Evolutionary conservation across 2,888 invertebrate species (phyloP).

Genomic region (Doris montereyensis): DNA sequence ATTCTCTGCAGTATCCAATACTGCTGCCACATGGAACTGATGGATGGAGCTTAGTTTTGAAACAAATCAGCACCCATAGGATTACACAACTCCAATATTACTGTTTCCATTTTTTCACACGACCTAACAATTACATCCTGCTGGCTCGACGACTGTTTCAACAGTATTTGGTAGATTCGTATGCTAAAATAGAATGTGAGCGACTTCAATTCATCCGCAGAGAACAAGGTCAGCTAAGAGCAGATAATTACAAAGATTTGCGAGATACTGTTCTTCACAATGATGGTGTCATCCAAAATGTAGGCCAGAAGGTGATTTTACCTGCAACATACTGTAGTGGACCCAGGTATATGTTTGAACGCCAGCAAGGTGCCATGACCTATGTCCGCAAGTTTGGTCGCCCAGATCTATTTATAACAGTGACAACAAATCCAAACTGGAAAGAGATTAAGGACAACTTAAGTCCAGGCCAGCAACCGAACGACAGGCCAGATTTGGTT

Average conservation of each 20-base stretch:
- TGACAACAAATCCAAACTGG: conserved; percentile 48
- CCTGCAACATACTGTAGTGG: conserved; percentile 62
- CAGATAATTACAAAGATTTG: conserved; percentile 54
- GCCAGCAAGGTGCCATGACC: conserved; percentile 73
- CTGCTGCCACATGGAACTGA: conserved; percentile 36
- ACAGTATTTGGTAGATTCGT: conserved; percentile 41
- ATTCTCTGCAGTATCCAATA: neutral
- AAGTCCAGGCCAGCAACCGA: neutral
- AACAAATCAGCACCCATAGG: conserved; percentile 47
- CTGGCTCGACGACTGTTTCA: neutral
- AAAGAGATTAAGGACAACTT: conserved; percentile 40
- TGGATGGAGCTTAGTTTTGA: conserved; percentile 41
- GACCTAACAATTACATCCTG: conserved; percentile 20
- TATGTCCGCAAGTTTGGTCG: conserved; percentile 72
- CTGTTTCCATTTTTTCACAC: conserved; percentile 36
- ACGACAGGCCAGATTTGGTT: conserved; percentile 15
- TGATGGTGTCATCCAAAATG: conserved; percentile 41
- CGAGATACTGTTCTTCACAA: conserved; percentile 48
- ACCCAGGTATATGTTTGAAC: conserved; percentile 69
- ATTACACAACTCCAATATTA: conserved; percentile 41
- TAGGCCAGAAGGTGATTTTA: conserved; percentile 53
- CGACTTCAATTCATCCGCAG: conserved; percentile 40
- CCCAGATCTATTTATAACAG: conserved; percentile 71
- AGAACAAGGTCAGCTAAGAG: conserved; percentile 36
- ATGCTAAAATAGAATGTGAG: conserved; percentile 47